These are phyloP conservation scores for Salvelinus alpinus DNA, from an alignment of 2,113 vertebrate species.

Conservation along the genomic window DNA sequence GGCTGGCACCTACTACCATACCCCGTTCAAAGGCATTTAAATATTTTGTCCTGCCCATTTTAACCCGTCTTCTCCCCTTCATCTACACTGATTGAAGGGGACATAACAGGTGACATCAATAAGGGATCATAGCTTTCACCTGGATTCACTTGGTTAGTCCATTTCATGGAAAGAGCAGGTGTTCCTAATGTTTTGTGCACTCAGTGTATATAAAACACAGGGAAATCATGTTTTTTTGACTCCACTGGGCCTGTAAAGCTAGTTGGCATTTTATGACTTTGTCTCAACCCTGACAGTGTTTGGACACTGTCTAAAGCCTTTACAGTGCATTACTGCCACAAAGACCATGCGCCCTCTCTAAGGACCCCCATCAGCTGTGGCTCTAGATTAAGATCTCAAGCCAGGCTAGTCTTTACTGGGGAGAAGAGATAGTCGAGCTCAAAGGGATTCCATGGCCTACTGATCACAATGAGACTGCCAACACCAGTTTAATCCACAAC, in stretches of 20 bases:
- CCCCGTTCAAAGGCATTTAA: no score
- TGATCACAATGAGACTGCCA: neutral
- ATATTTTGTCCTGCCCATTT: no score
- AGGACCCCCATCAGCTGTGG: neutral
- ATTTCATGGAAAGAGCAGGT: no score
- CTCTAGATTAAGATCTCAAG: neutral
- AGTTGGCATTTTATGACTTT: constrained; percentile 18
- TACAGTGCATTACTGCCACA: neutral
- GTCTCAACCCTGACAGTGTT: constrained; percentile 23
- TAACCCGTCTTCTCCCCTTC: no score
- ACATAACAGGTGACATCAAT: no score
- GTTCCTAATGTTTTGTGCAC: no score
- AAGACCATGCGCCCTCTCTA: neutral
- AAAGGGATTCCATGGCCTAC: neutral
- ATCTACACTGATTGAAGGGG: no score
- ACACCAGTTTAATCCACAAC: neutral
- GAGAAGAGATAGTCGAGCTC: neutral
- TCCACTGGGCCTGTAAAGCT: neutral
- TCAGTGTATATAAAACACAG: no score
- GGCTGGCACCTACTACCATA: no score
- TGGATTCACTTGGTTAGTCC: no score
- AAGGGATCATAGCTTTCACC: no score
- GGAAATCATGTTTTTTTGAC: no score
- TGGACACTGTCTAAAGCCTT: neutral
- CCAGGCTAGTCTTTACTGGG: neutral